These are phyloP conservation scores for Melanotus villosus DNA, from an alignment of 2,888 invertebrate species.

Conservation along the genomic window DNA sequence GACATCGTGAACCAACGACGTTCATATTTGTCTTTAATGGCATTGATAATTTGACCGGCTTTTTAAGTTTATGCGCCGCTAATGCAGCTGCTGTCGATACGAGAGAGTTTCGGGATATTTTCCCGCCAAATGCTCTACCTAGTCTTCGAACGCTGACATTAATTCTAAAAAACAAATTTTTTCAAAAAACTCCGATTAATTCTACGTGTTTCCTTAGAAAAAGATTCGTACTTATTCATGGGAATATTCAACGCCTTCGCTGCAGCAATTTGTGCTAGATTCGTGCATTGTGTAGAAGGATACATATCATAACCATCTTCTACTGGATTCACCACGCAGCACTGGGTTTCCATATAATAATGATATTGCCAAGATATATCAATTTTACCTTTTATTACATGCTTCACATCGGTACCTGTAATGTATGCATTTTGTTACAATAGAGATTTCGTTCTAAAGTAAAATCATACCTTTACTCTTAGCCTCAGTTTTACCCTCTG, in stretches of 20 bases:
- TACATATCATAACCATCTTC: slow-evolving; percentile 79
- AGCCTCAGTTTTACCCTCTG: slow-evolving; percentile 61
- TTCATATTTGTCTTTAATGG: slow-evolving; percentile 78
- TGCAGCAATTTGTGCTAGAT: slow-evolving; percentile 72
- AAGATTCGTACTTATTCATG: slow-evolving; percentile 71
- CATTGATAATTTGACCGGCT: slow-evolving; percentile 79
- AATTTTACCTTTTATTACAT: slow-evolving; percentile 72
- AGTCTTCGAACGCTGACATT: slow-evolving; percentile 80
- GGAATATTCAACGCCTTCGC: slow-evolving; percentile 71
- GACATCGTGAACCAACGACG: slow-evolving; percentile 77
- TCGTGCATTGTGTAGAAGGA: slow-evolving; percentile 77
- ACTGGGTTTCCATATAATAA: slow-evolving; percentile 83
- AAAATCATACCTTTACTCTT: slow-evolving; percentile 67
- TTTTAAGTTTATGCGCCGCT: slow-evolving; percentile 73
- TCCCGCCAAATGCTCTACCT: slow-evolving; percentile 88
- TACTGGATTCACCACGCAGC: slow-evolving; percentile 74
- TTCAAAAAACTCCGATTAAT: not conserved
- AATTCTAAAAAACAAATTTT: slow-evolving; percentile 70
- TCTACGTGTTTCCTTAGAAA: no score
- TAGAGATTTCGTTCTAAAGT: no score
- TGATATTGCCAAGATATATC: slow-evolving; percentile 80
- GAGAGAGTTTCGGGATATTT: slow-evolving; percentile 76
- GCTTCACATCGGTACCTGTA: slow-evolving; percentile 65
- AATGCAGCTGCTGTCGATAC: slow-evolving; percentile 78
- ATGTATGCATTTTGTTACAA: not conserved